phyloP scores from a whole-genome alignment of 2,113 vertebrate species.

The Hemibagrus wyckioides region DNA sequence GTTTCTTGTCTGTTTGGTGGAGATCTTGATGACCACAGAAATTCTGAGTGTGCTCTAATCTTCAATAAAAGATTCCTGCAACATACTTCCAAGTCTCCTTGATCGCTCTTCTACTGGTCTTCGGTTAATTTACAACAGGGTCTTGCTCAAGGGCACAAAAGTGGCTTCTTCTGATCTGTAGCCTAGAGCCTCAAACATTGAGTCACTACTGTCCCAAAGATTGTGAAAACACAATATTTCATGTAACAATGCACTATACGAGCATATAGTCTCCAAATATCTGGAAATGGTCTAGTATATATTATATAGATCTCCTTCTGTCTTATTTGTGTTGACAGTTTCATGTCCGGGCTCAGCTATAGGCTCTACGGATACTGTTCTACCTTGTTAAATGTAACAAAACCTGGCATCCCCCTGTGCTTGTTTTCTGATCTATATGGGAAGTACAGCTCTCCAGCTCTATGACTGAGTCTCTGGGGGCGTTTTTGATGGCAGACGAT shows the following conservation, averaged over 20 bases:
- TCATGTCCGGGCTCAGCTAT: neutral
- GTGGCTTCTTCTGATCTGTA: too few species aligned
- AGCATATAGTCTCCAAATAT: neutral
- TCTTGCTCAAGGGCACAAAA: too few species aligned
- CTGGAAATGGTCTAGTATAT: neutral
- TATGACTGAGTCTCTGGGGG: neutral
- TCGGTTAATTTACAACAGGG: too few species aligned
- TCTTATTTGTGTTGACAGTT: neutral
- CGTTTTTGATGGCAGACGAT: conserved; percentile 17
- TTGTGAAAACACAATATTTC: neutral
- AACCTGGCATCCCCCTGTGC: neutral
- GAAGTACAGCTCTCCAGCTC: neutral
- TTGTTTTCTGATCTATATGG: neutral
- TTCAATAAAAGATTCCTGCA: too few species aligned
- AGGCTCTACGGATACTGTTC: neutral
- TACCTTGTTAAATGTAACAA: neutral
- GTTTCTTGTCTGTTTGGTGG: too few species aligned
- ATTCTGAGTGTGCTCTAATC: too few species aligned
- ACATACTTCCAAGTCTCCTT: too few species aligned
- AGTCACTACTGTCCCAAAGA: too few species aligned
- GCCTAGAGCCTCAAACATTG: too few species aligned
- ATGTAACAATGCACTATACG: neutral
- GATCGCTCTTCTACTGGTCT: too few species aligned
- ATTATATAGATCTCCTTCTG: neutral
- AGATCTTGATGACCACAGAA: too few species aligned